A percentile compares a stretch with the other conserved stretches of the same genome.
These are phyloP conservation scores for Coluber constrictor DNA, from an alignment of 2,797 vertebrate species.

Conservation along the genomic window DNA sequence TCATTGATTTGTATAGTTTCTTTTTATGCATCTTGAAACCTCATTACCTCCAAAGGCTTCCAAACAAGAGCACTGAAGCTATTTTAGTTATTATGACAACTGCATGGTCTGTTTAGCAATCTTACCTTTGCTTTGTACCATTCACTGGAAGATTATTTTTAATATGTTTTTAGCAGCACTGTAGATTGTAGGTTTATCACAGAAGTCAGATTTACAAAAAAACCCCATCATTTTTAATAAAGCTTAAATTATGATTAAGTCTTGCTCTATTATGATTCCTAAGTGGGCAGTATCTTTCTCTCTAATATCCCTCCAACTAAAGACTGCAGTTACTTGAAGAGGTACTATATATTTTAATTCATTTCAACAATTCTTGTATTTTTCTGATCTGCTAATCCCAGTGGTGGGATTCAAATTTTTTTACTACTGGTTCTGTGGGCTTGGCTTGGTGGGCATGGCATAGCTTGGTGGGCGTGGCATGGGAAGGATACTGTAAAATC, in stretches of 20 bases:
- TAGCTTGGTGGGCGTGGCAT: too few relatives aligned
- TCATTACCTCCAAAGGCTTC: not conserved
- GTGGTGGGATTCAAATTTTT: too few relatives aligned
- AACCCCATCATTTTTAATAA: not conserved
- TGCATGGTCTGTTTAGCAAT: not conserved
- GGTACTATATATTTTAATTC: not conserved
- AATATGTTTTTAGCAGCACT: not conserved
- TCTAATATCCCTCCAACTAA: not conserved
- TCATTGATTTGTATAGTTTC: not conserved
- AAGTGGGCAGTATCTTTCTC: not conserved
- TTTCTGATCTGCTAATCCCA: not conserved
- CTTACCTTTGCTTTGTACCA: not conserved
- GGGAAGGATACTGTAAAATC: too few relatives aligned
- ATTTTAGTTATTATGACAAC: not conserved
- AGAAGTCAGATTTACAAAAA: not conserved
- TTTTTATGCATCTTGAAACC: not conserved
- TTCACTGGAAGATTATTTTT: not conserved
- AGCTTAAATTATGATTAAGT: not conserved
- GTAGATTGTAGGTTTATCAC: not conserved
- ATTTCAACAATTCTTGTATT: not conserved
- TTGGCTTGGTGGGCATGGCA: too few relatives aligned
- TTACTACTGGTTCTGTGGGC: too few relatives aligned
- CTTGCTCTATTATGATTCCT: not conserved
- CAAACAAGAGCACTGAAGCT: not conserved
- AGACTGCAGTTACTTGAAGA: not conserved